Base-by-base conservation (phyloP, 2,113 vertebrate species). In the Channa maculata region DNA sequence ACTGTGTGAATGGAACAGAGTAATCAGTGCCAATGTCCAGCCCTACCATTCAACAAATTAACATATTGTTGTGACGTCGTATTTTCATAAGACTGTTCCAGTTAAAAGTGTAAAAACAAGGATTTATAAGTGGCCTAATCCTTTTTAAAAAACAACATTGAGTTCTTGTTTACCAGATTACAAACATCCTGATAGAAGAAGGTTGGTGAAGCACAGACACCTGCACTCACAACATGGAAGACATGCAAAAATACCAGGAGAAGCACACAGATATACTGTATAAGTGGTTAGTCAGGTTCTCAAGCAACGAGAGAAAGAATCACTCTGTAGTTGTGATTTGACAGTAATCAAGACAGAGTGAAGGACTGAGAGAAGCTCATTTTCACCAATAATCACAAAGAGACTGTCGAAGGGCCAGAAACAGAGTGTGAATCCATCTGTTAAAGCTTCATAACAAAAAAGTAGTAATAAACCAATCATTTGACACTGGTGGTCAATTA, bases 41-140 rank as follows among this genome's bases (percentile, higher is more conserved):
- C 24, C 24, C 24, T 24, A 24, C 24, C 24, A 51, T 79, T 71
- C 66, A 75, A 51, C 57, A 73, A 10, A 38, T 82, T 49, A 84
- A 70, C 62, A 74, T 58, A 65, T 75, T 63, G 8, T 1, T 36
- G 51, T 86, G 82, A 84, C 88, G 71, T 65, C 37, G 15, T 7
- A 6, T 46, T 65, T 15, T 52, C 38, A 53, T 38, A 52, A 63
- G 64, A 58, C 39, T 38, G 48, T 79, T 83, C 38, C 63, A 63
- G 62, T 73, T 75, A 38, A 49, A 76, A 69, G 46, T 73, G 45
- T 51, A 85, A 79, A 85, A 86, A 84, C 63, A 79, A 63, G 34
- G 75, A 76, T 71, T 52, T 65, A 77, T 45, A 58, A 67, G 79
- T 67, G 59, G 44, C 5, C 38, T 54, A 60, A 80, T 59, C 64